Evolutionary conservation across 2,888 invertebrate species (phyloP).

Genomic region (Cacoxenus indagator): DNA sequence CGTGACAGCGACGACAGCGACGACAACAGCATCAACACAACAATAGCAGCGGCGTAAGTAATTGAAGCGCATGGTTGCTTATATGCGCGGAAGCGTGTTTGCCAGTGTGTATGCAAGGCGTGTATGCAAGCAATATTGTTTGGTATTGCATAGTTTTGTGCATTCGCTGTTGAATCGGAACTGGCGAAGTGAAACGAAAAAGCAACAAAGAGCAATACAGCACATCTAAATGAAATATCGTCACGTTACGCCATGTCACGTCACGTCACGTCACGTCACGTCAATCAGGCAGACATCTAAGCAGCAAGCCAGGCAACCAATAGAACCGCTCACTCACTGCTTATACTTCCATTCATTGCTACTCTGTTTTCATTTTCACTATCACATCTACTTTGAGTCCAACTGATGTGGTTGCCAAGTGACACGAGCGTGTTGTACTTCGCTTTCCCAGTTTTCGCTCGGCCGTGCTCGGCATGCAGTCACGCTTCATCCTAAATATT

Average conservation of each 20-base stretch:
- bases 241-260: not conserved
- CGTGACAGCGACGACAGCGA: not conserved
- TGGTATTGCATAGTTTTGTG: slow-evolving; percentile 12
- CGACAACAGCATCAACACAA: not conserved
- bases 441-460: too few species aligned
- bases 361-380: too few species aligned
- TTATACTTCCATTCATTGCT: too few species aligned
- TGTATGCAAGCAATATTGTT: not conserved
- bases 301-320: too few species aligned
- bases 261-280: not conserved
- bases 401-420: not conserved
- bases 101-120: not conserved
- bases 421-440: too few species aligned
- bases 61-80: not conserved
- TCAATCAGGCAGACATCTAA: too few species aligned
- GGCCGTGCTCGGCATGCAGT: too few species aligned
- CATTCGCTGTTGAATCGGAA: not conserved
- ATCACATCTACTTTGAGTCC: not conserved
- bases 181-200: not conserved
- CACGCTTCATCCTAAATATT: not conserved
- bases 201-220: not conserved
- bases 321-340: too few species aligned
- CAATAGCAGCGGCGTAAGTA: not conserved
- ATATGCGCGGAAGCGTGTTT: not conserved
- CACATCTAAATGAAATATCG: not conserved